These are phyloP conservation scores for Lepisosteus oculatus DNA, from an alignment of 2,113 vertebrate species.

Conservation along the genomic window DNA sequence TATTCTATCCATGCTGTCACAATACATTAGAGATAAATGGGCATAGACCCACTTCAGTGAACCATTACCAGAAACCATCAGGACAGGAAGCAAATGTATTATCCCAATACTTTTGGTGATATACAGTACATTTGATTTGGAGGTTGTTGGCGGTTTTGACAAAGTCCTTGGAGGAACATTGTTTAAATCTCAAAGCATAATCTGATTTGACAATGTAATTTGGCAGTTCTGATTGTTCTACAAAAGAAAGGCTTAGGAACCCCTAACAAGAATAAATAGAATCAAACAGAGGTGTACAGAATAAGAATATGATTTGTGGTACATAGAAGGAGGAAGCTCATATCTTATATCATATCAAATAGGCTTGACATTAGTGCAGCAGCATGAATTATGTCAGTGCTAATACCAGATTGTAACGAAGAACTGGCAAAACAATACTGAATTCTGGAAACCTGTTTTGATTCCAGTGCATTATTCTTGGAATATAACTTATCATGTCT, in stretches of 20 bases:
- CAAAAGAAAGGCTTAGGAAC: slow-evolving; percentile 18
- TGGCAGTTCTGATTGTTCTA: slow-evolving; percentile 35
- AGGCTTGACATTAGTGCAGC: too few relatives aligned
- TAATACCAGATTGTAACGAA: too few relatives aligned
- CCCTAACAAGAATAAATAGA: slow-evolving; percentile 21
- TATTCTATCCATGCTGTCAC: slow-evolving; percentile 39
- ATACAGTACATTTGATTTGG: slow-evolving; percentile 32
- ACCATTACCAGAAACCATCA: slow-evolving; percentile 33
- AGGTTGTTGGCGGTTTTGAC: slow-evolving; percentile 11
- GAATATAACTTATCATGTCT: too few relatives aligned
- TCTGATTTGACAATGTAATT: slow-evolving; percentile 33
- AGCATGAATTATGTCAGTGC: too few relatives aligned
- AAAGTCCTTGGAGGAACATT: background rate
- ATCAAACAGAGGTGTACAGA: slow-evolving; percentile 21
- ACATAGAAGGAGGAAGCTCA: background rate
- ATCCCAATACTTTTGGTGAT: slow-evolving; percentile 36
- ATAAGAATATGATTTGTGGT: slow-evolving; percentile 24
- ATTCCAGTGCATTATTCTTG: too few relatives aligned
- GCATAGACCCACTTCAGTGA: slow-evolving; percentile 39
- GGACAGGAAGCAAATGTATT: slow-evolving; percentile 37
- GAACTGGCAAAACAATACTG: too few relatives aligned
- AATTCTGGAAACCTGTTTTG: too few relatives aligned
- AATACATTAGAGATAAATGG: slow-evolving; percentile 35
- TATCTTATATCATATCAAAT: background rate
- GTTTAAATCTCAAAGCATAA: slow-evolving; percentile 26